Base-by-base conservation (phyloP, 2,888 invertebrate species). In the Caenorhabditis sp. region DNA sequence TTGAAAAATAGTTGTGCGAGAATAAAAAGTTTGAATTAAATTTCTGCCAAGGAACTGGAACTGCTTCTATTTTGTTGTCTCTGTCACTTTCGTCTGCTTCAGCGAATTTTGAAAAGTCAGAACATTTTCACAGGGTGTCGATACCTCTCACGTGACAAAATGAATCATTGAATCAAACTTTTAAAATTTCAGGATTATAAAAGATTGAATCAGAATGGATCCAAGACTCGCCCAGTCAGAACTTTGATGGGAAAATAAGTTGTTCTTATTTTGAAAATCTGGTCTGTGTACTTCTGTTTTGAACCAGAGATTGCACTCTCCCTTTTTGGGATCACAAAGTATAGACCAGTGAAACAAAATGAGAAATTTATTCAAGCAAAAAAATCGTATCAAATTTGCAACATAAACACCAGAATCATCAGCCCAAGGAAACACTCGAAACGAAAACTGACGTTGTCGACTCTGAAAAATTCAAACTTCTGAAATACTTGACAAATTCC, bases 391-490 rank as follows among this genome's bases (percentile, higher is more conserved):
- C 19, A 47, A 19, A 47, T 38, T 10, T 38, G 6, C 38, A 38
- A 38, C 38, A 38, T 10, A 38, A 38, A 38, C 38, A 5, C 4
- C 47, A 44, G 1, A 24, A 16, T 4, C 12, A n/a, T 64, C 28
- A 64, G 16, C 64, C 64, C 0, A 64, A 0, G 1, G 68, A 51
- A 31, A 68, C 54, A 14, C 51, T 54, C 16, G 68, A 51, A 5
- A 68, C n/a, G 8, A 68, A 68, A 35, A 68, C 68, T 7, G 68
- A 51, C 38, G 54, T 54, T 2, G 68, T 51, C 2, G 51, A 68
- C 35, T 51, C 68, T 68, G 68, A 68, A 54, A 49, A 22, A 8
- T 5, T 1, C 10, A 19, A 6, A 47, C 4, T 47, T n/a, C 5
- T 47, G 5, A 19, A 47, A 4, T 14, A 19, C 0, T 47, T 7